Percentiles rank a stretch among this genome's conserved stretches.
These are phyloP conservation scores for Stomatorhinus walkeri DNA, from an alignment of 2,797 vertebrate genomes.

Conservation along the genomic window DNA sequence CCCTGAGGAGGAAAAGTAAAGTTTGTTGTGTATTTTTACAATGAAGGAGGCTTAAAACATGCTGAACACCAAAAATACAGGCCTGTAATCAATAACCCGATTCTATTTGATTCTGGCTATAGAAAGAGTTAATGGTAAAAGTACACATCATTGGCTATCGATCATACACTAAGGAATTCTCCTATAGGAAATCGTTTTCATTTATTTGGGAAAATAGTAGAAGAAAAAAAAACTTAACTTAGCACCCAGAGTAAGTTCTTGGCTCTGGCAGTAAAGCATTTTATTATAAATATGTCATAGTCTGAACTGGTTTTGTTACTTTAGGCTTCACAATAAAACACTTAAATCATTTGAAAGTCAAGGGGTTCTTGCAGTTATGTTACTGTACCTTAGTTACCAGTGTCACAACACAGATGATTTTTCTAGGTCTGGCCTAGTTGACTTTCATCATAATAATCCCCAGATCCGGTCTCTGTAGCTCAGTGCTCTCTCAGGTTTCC, in stretches of 20 bases:
- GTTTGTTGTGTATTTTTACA: constrained; percentile 42
- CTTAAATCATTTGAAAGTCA: background rate
- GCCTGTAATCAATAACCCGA: constrained; percentile 48
- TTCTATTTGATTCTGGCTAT: constrained; percentile 28
- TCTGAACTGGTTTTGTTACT: background rate
- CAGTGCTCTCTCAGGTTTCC: background rate
- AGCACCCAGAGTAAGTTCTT: background rate
- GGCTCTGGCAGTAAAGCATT: background rate
- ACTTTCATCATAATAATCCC: background rate
- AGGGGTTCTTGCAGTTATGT: background rate
- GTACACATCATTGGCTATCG: background rate
- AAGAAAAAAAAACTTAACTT: background rate
- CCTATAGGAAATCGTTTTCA: background rate
- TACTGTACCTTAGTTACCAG: background rate
- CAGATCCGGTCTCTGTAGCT: background rate
- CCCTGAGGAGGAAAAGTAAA: constrained; percentile 33
- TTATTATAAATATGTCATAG: background rate
- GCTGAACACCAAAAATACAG: constrained; percentile 32
- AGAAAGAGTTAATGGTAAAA: constrained; percentile 39
- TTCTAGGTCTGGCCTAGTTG: background rate
- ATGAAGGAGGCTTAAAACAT: constrained; percentile 41
- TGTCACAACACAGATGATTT: background rate
- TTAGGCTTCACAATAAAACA: background rate
- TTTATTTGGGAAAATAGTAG: background rate
- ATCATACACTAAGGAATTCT: background rate